Percentiles rank a stretch among this genome's conserved stretches.
These are phyloP conservation scores for Limnephilus marmoratus DNA, from an alignment of 2,888 invertebrate genomes.

Conservation along the genomic window DNA sequence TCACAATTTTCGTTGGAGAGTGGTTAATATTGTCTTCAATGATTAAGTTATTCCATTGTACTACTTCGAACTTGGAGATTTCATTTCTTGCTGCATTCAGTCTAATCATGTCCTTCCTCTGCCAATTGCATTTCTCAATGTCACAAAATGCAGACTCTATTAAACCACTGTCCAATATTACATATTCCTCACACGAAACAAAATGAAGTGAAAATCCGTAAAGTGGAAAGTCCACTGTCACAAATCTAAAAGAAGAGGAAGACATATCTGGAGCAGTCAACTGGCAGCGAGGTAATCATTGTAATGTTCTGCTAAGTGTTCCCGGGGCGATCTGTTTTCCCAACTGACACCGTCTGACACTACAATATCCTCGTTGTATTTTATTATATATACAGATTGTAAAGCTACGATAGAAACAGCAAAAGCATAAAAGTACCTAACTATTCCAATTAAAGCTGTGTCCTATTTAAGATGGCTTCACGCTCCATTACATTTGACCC, in stretches of 20 bases:
- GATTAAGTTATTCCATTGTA: no score
- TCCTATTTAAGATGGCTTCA: neutral
- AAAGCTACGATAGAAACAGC: neutral
- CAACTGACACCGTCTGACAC: conserved; percentile 15
- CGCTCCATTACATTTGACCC: neutral
- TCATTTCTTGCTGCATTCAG: neutral
- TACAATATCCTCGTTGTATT: conserved; percentile 4
- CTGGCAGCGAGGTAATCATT: conserved; percentile 17
- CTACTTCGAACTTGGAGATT: neutral
- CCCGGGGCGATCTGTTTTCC: neutral
- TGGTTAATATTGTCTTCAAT: no score
- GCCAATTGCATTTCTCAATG: neutral
- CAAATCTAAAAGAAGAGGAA: neutral
- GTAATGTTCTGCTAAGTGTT: conserved; percentile 22
- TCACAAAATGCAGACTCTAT: neutral
- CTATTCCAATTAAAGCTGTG: neutral
- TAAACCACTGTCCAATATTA: neutral
- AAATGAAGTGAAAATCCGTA: neutral
- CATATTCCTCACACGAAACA: neutral
- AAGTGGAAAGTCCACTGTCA: neutral
- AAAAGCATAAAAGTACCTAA: neutral
- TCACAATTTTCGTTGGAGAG: no score
- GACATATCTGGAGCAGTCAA: neutral
- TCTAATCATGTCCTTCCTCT: neutral
- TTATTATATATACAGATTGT: neutral